These are phyloP conservation scores for Sebastes minor DNA, from an alignment of 2,797 vertebrate genomes.

Conservation along the genomic window DNA sequence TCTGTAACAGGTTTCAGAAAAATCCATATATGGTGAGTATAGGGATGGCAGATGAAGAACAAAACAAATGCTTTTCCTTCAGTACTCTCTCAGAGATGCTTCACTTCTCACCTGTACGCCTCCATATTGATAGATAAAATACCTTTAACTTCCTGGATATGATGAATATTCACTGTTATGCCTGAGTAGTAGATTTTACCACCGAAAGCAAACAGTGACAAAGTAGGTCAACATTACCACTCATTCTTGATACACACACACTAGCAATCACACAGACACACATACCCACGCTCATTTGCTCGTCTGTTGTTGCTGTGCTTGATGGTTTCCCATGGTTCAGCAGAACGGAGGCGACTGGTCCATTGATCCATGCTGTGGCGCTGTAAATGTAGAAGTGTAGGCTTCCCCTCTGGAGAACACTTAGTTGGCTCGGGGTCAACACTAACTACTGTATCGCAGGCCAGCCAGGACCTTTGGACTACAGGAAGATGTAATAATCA, in stretches of 20 bases:
- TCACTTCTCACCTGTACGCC: background rate
- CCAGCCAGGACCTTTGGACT: slow-evolving; percentile 39
- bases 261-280: background rate
- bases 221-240: slow-evolving; percentile 39
- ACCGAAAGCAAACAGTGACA: slow-evolving; percentile 26
- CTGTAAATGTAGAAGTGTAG: slow-evolving; percentile 54
- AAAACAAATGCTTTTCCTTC: background rate
- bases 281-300: slow-evolving; percentile 6
- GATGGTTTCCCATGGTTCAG: slow-evolving; percentile 71
- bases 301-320: slow-evolving; percentile 33
- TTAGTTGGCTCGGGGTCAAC: slow-evolving; percentile 46
- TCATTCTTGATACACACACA: slow-evolving; percentile 26
- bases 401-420: slow-evolving; percentile 52
- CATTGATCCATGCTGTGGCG: slow-evolving; percentile 73
- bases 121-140: background rate
- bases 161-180: background rate
- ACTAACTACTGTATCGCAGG: slow-evolving; percentile 7
- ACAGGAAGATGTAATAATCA: background rate
- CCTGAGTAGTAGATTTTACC: background rate
- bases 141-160: background rate
- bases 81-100: too few relatives aligned
- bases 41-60: background rate
- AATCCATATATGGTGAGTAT: background rate
- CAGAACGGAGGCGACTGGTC: slow-evolving; percentile 75
- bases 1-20: background rate